Evolutionary conservation across 2,113 vertebrate genomes (phyloP).

Genomic region (Orientallactaga bullata): DNA sequence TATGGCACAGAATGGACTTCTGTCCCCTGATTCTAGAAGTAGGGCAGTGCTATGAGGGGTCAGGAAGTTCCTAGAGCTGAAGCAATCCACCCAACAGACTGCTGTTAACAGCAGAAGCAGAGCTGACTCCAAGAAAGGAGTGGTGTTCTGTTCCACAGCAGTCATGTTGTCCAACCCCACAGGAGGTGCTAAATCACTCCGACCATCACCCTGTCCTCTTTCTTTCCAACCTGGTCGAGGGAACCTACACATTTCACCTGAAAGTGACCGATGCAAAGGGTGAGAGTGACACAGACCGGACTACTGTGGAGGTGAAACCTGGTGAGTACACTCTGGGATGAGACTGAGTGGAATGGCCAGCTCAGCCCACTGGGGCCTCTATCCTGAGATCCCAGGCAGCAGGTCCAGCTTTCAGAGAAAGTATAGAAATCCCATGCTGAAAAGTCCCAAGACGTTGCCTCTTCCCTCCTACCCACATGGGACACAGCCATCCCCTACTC

Average conservation of each 20-base stretch:
- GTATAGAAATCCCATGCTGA: conserved; percentile 1
- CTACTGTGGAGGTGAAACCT: conserved; percentile 94
- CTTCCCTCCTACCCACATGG: background rate
- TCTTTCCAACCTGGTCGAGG: conserved; percentile 96
- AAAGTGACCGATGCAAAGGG: conserved; percentile 97
- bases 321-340: conserved; percentile 86
- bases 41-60: background rate
- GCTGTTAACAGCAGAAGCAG: background rate
- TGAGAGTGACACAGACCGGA: conserved; percentile 91
- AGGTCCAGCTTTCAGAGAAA: background rate
- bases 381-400: background rate
- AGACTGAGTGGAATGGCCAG: background rate
- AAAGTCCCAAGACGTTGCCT: background rate
- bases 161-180: conserved; percentile 57
- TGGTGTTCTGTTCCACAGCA: background rate
- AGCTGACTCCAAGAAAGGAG: background rate
- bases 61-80: background rate
- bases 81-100: background rate
- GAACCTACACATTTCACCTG: conserved; percentile 96
- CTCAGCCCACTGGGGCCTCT: background rate
- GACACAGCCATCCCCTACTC: background rate
- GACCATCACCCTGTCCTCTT: conserved; percentile 96
- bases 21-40: background rate
- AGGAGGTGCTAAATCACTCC: conserved; percentile 98
- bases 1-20: background rate